Evolutionary conservation across 2,797 vertebrate species (phyloP).

Genomic region (Sebastes reedi): DNA sequence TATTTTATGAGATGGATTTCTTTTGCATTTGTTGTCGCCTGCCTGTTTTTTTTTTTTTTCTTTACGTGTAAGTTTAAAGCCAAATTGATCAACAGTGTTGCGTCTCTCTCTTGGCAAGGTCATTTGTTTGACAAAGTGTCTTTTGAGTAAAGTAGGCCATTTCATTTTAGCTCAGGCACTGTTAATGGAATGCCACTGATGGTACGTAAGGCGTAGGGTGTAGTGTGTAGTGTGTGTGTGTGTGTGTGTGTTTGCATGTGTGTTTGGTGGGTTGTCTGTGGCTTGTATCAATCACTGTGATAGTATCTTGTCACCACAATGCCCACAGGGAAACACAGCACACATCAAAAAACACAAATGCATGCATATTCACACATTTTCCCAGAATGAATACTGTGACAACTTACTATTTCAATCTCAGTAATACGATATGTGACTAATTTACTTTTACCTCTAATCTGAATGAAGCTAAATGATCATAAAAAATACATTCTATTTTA

Average conservation of each 20-base stretch:
- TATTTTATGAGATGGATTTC: conserved; percentile 78
- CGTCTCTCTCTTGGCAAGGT: conserved; percentile 62
- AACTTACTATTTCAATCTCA: background rate
- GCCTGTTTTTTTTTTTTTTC: conserved; percentile 40
- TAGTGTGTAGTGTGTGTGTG: conserved; percentile 23
- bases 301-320: conserved; percentile 54
- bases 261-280: conserved; percentile 27
- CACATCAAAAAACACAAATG: conserved; percentile 15
- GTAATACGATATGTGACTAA: background rate
- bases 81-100: conserved; percentile 74
- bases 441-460: background rate
- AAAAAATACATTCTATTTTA: background rate
- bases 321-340: conserved; percentile 36
- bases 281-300: conserved; percentile 64
- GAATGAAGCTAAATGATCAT: background rate
- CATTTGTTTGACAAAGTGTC: conserved; percentile 79
- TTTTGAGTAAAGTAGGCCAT: conserved; percentile 72
- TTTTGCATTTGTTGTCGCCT: conserved; percentile 68
- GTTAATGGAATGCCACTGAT: conserved; percentile 70
- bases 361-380: background rate
- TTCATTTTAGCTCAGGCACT: conserved; percentile 60
- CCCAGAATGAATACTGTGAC: background rate
- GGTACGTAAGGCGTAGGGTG: conserved; percentile 45
- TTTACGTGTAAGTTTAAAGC: conserved; percentile 74
- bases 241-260: conserved; percentile 17